These are phyloP conservation scores for Nomia melanderi DNA, from an alignment of 1,140 invertebrate species.

Conservation along the genomic window DNA sequence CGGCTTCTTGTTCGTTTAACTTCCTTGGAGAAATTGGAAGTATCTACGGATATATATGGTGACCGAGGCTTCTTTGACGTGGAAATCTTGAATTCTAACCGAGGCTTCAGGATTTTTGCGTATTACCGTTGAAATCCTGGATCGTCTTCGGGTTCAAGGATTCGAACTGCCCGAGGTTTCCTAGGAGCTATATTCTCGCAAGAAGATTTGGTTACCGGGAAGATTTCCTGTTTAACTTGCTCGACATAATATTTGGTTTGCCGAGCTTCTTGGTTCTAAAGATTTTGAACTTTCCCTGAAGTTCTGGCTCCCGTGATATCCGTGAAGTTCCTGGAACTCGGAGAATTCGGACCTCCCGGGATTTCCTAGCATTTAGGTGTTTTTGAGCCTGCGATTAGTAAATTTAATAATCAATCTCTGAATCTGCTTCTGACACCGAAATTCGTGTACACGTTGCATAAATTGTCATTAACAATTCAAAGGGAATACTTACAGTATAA, in stretches of 20 bases:
- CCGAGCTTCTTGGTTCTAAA: neutral
- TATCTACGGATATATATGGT: no score
- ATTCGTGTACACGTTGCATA: no score
- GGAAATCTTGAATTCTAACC: neutral
- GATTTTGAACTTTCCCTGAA: slow-evolving; percentile 19
- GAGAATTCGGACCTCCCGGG: neutral
- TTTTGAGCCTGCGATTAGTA: neutral
- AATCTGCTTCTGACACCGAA: no score
- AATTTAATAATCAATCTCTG: neutral
- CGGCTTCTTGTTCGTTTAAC: neutral
- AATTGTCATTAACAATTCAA: no score
- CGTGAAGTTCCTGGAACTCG: slow-evolving; percentile 12
- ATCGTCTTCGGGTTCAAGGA: neutral
- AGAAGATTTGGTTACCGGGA: neutral
- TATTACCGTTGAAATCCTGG: neutral
- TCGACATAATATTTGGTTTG: slow-evolving; percentile 27
- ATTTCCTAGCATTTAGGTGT: neutral
- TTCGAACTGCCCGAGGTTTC: neutral
- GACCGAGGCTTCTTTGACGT: no score
- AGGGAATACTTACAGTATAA: no score
- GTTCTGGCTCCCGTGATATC: slow-evolving; percentile 11
- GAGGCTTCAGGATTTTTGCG: neutral
- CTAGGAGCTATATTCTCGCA: neutral
- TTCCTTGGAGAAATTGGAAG: neutral
- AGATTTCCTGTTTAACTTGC: slow-evolving; percentile 24